phyloP scores from a whole-genome alignment of 2,888 invertebrate genomes.

The Panopea generosa region DNA sequence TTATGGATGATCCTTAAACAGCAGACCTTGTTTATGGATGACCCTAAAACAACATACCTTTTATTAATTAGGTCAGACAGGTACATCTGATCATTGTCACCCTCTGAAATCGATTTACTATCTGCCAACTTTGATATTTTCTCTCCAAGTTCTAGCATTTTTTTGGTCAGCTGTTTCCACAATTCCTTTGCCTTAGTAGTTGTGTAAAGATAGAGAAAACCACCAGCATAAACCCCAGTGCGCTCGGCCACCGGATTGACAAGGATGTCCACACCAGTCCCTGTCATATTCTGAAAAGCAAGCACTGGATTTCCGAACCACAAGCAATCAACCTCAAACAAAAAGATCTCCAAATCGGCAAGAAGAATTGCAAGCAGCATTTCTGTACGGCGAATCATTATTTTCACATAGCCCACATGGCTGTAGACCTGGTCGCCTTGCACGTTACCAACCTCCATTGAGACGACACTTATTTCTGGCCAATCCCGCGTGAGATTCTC shows the following conservation, averaged over 20 bases:
- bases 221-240: conserved; percentile 63
- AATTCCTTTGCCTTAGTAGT: conserved; percentile 60
- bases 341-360: conserved; percentile 63
- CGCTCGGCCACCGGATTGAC: conserved; percentile 61
- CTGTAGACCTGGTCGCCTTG: conserved; percentile 70
- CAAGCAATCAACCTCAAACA: conserved; percentile 76
- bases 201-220: conserved; percentile 69
- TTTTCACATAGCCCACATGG: conserved; percentile 71
- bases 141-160: conserved; percentile 59
- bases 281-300: conserved; percentile 40
- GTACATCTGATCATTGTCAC: conserved; percentile 72
- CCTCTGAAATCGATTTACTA: conserved; percentile 56
- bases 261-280: conserved; percentile 60
- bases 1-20: too few species aligned
- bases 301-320: conserved; percentile 73
- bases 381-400: conserved; percentile 71
- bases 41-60: conserved; percentile 42
- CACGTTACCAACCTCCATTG: conserved; percentile 45
- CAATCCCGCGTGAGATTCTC: conserved; percentile 64
- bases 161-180: conserved; percentile 66
- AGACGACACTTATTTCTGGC: conserved; percentile 67
- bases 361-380: conserved; percentile 59
- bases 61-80: conserved; percentile 58
- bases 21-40: too few species aligned
- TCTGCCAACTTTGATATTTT: conserved; percentile 50